Evolutionary conservation across 2,888 invertebrate species (phyloP).

Genomic region (Sussaba pulchella): DNA sequence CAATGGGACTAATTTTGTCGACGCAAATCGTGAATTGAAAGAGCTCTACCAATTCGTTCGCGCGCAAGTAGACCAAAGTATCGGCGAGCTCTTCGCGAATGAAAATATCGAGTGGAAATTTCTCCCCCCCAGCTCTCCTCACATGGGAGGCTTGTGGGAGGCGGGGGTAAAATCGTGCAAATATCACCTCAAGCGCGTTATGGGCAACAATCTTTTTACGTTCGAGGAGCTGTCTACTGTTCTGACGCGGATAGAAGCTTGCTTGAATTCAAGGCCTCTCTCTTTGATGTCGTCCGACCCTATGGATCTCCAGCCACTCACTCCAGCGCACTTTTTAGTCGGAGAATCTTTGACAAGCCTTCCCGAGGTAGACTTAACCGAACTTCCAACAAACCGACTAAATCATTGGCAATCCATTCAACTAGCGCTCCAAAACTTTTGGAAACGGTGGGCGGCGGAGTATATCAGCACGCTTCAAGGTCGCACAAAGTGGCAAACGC

Average conservation of each 20-base stretch:
- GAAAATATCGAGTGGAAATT: slow-evolving; percentile 70
- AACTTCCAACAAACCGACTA: slow-evolving; percentile 44
- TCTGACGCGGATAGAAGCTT: slow-evolving; percentile 51
- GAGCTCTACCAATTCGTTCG: background rate
- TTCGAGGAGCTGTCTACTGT: slow-evolving; percentile 68
- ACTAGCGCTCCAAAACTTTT: slow-evolving; percentile 58
- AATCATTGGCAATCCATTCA: slow-evolving; percentile 61
- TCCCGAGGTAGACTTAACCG: slow-evolving; percentile 40
- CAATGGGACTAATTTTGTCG: slow-evolving; percentile 22
- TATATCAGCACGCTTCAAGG: slow-evolving; percentile 54
- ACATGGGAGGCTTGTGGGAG: slow-evolving; percentile 74
- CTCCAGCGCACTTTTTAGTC: slow-evolving; percentile 60
- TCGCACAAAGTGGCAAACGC: slow-evolving; percentile 43
- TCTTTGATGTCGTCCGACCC: slow-evolving; percentile 60
- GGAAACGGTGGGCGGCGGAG: slow-evolving; percentile 63
- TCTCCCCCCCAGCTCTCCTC: slow-evolving; percentile 70
- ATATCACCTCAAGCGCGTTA: slow-evolving; percentile 61
- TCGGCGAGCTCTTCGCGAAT: too few relatives aligned
- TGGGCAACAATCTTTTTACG: slow-evolving; percentile 42
- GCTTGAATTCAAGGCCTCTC: slow-evolving; percentile 60
- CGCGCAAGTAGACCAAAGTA: too few relatives aligned
- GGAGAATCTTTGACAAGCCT: slow-evolving; percentile 42
- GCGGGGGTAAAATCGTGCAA: slow-evolving; percentile 71
- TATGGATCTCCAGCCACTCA: slow-evolving; percentile 45
- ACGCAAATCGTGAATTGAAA: slow-evolving; percentile 23